Conservation (phyloP, 2,113 vertebrate species). For the Lepidothrix coronata region DNA sequence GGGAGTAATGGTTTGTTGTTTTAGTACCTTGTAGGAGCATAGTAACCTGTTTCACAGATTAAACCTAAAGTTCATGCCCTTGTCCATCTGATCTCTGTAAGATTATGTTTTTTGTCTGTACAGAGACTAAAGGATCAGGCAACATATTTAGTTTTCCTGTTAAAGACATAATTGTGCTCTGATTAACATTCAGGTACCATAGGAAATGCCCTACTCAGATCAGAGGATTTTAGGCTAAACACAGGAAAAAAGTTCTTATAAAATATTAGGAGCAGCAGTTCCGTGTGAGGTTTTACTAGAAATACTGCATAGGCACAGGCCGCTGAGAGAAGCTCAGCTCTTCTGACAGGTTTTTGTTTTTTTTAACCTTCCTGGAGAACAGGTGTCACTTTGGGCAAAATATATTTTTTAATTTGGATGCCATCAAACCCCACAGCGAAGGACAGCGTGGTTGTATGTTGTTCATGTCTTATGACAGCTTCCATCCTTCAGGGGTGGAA, state of each 20-base stretch:
- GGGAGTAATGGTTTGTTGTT: not conserved
- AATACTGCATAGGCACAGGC: not conserved
- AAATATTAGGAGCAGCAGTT: not conserved
- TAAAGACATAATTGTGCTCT: not conserved
- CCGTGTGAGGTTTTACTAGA: not conserved
- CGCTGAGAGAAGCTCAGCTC: fast-evolving
- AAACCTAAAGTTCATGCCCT: not conserved
- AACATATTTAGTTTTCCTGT: fast-evolving
- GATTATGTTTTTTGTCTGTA: not conserved
- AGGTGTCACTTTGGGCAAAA: fast-evolving
- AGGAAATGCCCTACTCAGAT: not conserved
- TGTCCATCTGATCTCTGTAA: not conserved
- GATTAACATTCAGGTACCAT: not conserved
- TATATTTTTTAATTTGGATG: not conserved
- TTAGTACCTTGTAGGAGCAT: not conserved
- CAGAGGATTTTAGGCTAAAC: not conserved
- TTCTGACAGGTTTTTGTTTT: not conserved
- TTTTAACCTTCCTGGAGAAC: not conserved
- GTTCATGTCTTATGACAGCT: not conserved
- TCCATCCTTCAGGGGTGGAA: not conserved
- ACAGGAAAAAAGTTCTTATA: not conserved
- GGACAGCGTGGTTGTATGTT: not conserved
- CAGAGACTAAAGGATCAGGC: not conserved
- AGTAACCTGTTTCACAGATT: not conserved
- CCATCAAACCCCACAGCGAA: fast-evolving